Evolutionary conservation across 92 coral and sea anemone species (phyloP).

Genomic region (Palythoa heliodiscus): DNA sequence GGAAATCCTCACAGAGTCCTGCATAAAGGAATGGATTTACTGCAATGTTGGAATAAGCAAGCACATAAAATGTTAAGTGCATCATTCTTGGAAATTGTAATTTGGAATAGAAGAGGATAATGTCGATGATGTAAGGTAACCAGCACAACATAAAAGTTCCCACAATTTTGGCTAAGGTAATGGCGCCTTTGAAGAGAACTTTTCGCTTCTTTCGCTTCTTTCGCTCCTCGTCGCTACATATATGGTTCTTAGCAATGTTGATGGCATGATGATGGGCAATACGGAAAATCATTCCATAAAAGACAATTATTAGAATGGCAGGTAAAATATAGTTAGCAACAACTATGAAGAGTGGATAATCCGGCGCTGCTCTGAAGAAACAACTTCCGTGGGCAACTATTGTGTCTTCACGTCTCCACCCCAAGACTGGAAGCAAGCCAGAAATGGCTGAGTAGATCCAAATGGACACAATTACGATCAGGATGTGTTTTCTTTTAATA

Average conservation of each 20-base stretch:
- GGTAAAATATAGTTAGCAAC: conserved; percentile 71
- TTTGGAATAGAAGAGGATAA: conserved; percentile 28
- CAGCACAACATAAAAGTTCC: conserved; percentile 77
- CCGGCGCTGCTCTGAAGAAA: conserved; percentile 34
- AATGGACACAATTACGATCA: conserved; percentile 40
- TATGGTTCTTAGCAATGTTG: conserved; percentile 63
- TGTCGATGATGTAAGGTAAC: conserved; percentile 69
- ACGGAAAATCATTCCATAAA: conserved; percentile 74
- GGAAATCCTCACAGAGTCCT: conserved; percentile 81
- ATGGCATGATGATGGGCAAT: conserved; percentile 77
- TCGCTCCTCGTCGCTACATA: conserved; percentile 53
- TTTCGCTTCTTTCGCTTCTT: conserved; percentile 56
- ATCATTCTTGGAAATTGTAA: conserved; percentile 30
- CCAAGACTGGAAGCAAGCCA: conserved; percentile 68
- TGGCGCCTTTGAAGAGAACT: conserved; percentile 73
- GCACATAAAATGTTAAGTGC: conserved; percentile 56
- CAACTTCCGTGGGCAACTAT: conserved; percentile 23
- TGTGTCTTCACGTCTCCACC: conserved; percentile 69
- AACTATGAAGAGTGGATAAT: conserved; percentile 63
- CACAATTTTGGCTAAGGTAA: conserved; percentile 78
- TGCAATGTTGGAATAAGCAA: conserved; percentile 69
- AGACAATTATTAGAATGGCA: conserved; percentile 59
- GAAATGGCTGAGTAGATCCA: conserved; percentile 73
- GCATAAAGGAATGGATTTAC: conserved; percentile 84
- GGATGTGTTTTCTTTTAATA: conserved; percentile 55